Conservation (phyloP, 2,113 vertebrate species). For the Petaurus breviceps region DNA sequence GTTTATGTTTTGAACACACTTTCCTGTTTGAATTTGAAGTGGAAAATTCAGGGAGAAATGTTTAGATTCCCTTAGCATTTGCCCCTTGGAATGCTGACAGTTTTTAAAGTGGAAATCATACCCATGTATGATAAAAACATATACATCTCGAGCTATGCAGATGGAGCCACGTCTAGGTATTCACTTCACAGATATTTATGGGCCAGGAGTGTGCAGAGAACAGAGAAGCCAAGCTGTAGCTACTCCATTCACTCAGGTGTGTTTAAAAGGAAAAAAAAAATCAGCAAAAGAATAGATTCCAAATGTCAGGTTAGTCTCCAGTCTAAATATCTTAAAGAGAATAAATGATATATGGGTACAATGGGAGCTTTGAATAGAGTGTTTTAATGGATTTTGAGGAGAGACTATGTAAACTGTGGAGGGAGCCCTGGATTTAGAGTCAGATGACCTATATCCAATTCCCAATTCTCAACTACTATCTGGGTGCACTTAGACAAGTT, state of each 20-base stretch:
- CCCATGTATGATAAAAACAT: not conserved
- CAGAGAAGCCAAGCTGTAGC: not conserved
- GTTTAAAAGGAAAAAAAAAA: not conserved
- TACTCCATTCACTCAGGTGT: not conserved
- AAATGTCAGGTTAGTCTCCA: not conserved
- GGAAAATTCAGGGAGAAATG: constrained; percentile 5
- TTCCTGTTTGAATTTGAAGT: constrained; percentile 7
- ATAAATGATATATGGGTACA: not conserved
- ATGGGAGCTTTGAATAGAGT: not conserved
- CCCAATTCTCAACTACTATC: not conserved
- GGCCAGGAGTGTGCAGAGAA: not conserved
- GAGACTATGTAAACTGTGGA: not conserved
- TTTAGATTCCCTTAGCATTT: not conserved
- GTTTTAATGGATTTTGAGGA: not conserved
- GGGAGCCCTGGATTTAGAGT: not conserved
- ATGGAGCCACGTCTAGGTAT: not conserved
- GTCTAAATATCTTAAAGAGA: not conserved
- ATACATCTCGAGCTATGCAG: not conserved
- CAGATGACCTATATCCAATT: not conserved
- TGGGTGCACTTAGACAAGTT: not conserved
- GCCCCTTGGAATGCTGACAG: not conserved
- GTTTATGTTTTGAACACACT: constrained; percentile 4
- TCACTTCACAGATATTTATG: constrained; percentile 25
- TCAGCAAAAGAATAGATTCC: not conserved
- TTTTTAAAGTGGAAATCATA: not conserved